Evolutionary conservation across 2,888 invertebrate species (phyloP), one percentile per base, ranked within the genome.

Genomic region (Octonoba sinensis): DNA sequence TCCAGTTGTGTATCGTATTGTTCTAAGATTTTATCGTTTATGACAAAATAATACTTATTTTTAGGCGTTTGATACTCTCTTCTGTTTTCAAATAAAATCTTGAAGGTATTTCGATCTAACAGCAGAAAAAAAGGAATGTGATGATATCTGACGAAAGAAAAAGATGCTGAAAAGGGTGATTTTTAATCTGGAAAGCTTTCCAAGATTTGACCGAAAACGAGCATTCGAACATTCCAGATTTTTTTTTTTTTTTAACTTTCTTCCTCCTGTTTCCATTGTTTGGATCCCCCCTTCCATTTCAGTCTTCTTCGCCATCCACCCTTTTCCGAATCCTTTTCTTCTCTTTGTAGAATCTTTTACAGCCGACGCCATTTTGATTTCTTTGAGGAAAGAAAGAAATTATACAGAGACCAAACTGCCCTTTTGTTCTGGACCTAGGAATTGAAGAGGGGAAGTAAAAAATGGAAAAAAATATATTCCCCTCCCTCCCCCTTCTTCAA

Each of bases 361-460:
- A 54, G 72, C 60, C 56, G 72, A 56, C 73, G 73, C 69, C 73
- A 81, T 81, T 81, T 81, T 73, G 67, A 73, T 60, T 81, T 78
- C 73, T 62, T 54, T 69, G 62, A 54, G 59, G 24, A 65, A 57
- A 56, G 44, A 77, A 73, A 65, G 49, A 72, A 81, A 81, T 81
- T 81, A 81, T 81, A 81, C 79, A 81, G 70, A 60, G 73, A 73
- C 36, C 59, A 75, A 81, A 73, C 79, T 81, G 69, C 56, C 73
- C 79, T 74, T 79, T 81, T 81, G 79, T 81, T 36, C 79, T 72
- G 79, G 72, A 73, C 73, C 64, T 27, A 56, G 51, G 66, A 66
- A 72, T 65, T 44, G 59, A 24, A 36, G 27, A 70, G 18, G n/a
- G 59, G 47, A 11, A 18, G 24, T 46, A n/a, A 60, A 51, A 60